Evolutionary conservation across 1,140 invertebrate species (phyloP).

Genomic region (Caligus rogercresseyi): DNA sequence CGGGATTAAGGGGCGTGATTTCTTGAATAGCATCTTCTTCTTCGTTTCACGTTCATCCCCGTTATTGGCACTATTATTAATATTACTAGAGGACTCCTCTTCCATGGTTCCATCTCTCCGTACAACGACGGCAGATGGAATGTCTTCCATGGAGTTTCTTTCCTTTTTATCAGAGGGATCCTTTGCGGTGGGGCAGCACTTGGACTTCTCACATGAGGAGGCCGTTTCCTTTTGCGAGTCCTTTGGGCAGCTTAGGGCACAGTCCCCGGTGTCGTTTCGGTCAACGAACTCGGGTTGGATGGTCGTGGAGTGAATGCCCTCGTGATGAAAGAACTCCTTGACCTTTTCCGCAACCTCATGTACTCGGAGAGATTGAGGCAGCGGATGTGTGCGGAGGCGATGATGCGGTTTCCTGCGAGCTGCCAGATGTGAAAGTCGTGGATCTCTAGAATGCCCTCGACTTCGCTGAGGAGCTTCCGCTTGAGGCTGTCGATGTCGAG

Average conservation of each 20-base stretch:
- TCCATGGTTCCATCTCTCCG: no score
- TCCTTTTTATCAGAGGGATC: background rate
- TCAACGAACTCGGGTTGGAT: constrained; percentile 86
- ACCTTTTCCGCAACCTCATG: constrained; percentile 59
- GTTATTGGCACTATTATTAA: no score
- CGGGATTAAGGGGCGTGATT: no score
- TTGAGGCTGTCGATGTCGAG: constrained; percentile 44
- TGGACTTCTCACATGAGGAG: constrained; percentile 3
- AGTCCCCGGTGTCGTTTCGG: constrained; percentile 30
- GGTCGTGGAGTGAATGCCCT: constrained; percentile 75
- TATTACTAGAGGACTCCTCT: no score
- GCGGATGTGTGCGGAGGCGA: constrained; percentile 79
- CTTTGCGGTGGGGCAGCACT: constrained; percentile 10
- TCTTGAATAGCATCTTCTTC: no score
- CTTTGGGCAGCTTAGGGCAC: constrained; percentile 14
- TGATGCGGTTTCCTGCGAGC: constrained; percentile 72
- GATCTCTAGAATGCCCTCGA: constrained; percentile 73
- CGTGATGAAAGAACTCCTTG: constrained; percentile 85
- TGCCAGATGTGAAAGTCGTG: constrained; percentile 92
- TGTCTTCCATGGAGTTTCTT: background rate
- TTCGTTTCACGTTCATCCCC: no score
- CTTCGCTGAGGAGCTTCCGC: constrained; percentile 56
- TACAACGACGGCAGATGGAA: background rate
- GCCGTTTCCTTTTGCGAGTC: background rate
- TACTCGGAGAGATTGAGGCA: constrained; percentile 29